Conservation (phyloP, 2,888 invertebrate species). For the Pseudeuparius sepicola region DNA sequence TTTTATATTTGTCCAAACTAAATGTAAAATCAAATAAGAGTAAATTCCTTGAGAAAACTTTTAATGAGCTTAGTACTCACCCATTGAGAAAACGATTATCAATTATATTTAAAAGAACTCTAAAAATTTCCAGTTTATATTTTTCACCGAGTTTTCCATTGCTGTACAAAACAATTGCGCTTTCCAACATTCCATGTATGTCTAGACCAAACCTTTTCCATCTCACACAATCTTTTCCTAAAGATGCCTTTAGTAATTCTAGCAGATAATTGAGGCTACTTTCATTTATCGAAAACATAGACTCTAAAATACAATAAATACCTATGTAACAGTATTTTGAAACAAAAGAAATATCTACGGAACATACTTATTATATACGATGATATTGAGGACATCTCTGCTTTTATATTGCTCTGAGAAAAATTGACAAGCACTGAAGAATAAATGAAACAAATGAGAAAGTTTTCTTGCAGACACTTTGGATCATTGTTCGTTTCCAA, state of each 20-base stretch:
- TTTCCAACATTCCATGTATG: slow-evolving; percentile 23
- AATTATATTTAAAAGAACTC: slow-evolving; percentile 41
- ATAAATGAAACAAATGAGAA: slow-evolving; percentile 44
- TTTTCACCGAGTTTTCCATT: slow-evolving; percentile 17
- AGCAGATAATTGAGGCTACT: slow-evolving; percentile 20
- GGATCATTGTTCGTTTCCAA: slow-evolving; percentile 36
- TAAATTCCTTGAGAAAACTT: too few species aligned
- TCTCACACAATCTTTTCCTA: slow-evolving; percentile 23
- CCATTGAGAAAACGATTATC: slow-evolving; percentile 35
- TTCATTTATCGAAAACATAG: slow-evolving; percentile 21
- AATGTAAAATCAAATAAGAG: too few species aligned
- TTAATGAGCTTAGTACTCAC: slow-evolving; percentile 29
- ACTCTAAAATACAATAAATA: slow-evolving; percentile 20
- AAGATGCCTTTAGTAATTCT: slow-evolving; percentile 24
- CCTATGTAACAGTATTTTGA: slow-evolving; percentile 8
- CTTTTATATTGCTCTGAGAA: slow-evolving; percentile 36
- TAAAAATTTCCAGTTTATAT: slow-evolving; percentile 36
- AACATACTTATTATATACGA: slow-evolving; percentile 44
- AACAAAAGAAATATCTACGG: slow-evolving; percentile 3
- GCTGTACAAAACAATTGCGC: slow-evolving; percentile 22
- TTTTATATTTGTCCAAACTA: slow-evolving; percentile 36
- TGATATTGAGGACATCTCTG: slow-evolving; percentile 38
- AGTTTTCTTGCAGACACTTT: slow-evolving; percentile 45
- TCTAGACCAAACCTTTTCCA: slow-evolving; percentile 27
- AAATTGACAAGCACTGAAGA: slow-evolving; percentile 41